Base-by-base conservation (phyloP, 2,113 vertebrate species). In the Notechis scutatus region DNA sequence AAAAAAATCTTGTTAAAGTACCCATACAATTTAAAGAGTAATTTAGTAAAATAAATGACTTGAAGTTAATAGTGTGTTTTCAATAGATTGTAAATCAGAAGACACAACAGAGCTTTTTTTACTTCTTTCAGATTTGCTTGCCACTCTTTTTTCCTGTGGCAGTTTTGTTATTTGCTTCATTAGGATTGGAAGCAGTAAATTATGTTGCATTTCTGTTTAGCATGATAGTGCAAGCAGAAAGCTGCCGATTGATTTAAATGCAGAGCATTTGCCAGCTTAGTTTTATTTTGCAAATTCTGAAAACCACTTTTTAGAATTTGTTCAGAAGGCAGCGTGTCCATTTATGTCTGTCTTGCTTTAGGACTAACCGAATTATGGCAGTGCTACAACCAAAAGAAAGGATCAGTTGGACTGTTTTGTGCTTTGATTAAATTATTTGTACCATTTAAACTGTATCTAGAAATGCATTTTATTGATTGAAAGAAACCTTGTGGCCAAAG, bases 221-320 rank as follows among this genome's bases (percentile, higher is more conserved):
- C 5, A 85, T 89, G 29, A 87, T 93, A 93, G 1, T 94, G 93
- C 69, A 94, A 95, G 39, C 59, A 54, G 94, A 94, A 92, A 5
- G 42, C 23, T 81, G 85, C 89, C 90, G 34, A 55, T 91, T 95
- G 93, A 92, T 64, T 91, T 86, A 87, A 92, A 69, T 94, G 94
- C 47, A 50, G 93, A 94, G 55, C n/a, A 39, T 88, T 64, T 93
- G 64, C 56, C 26, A 94, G 59, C 95, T 95, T 74, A 92, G 91
- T 90, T 93, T 93, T 94, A 90, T 95, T 96, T 95, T 94, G 93
- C 92, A 90, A 85, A 92, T 95, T 93, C 95, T 91, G 92, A 93
- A 94, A n/a, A 94, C 93, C 95, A 94, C 94, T 95, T 92, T 91
- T 95, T n/a, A 34, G 81, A 92, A 69, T 54, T 61, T 45, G 88